Evolutionary conservation across 2,888 invertebrate species (phyloP).

Genomic region (Dichetophora obliterata): DNA sequence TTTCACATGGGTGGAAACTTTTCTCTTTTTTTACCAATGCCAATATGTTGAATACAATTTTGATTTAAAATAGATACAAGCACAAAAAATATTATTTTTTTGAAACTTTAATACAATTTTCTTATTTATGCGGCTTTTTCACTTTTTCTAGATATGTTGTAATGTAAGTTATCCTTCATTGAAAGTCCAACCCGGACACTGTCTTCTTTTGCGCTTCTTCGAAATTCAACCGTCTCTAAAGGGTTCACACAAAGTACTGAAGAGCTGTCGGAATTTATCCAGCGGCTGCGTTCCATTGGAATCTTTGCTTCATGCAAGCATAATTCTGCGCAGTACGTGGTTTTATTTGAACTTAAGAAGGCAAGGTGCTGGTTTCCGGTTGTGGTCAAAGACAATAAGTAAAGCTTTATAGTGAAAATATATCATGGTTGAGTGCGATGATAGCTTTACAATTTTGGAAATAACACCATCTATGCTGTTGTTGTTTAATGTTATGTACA

Average conservation of each 20-base stretch:
- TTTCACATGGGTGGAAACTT: slow-evolving; percentile 17
- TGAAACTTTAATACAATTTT: not conserved
- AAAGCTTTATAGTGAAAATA: too few species aligned
- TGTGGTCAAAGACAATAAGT: too few species aligned
- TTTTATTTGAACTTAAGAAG: too few species aligned
- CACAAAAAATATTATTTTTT: not conserved
- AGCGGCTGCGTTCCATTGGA: slow-evolving; percentile 14
- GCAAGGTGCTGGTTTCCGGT: too few species aligned
- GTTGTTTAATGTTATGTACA: too few species aligned
- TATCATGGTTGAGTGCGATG: too few species aligned
- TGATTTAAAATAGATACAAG: not conserved
- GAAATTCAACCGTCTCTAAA: slow-evolving; percentile 4
- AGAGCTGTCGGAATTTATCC: slow-evolving; percentile 6
- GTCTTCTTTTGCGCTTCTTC: not conserved
- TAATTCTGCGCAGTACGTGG: not conserved
- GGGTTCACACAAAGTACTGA: slow-evolving; percentile 21
- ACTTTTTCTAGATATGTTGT: slow-evolving; percentile 1
- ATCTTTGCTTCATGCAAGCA: slow-evolving; percentile 41
- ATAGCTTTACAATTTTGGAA: too few species aligned
- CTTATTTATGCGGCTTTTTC: not conserved
- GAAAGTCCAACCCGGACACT: slow-evolving; percentile 1
- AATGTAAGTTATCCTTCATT: slow-evolving; percentile 7
- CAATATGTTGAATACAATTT: not conserved
- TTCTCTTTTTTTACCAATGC: not conserved
- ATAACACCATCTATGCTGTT: too few species aligned